Evolutionary conservation across 1,140 invertebrate genomes (phyloP), one percentile per base, ranked within the genome.

Genomic region (Onthophagus taurus): DNA sequence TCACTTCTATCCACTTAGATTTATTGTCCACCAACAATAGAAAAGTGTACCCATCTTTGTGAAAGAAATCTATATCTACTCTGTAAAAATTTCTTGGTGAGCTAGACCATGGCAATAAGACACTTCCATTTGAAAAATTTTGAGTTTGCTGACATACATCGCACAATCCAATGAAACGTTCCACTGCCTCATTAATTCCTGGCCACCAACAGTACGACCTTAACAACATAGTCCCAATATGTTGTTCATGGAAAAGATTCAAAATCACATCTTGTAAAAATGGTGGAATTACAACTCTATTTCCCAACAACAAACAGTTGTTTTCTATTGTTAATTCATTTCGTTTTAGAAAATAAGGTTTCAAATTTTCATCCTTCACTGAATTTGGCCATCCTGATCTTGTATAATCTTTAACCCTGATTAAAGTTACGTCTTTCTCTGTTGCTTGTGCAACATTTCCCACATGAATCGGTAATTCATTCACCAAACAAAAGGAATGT

Each of bases 201-300:
- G 54, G 48, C 50, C 54, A 58, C 44, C 52, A 54, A 21, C 42
- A 46, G 20, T 50, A 43, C 0, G 47, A 49, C 14, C 53, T 36
- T 8, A 45, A 42, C 7, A 52, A 31, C 44, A 49, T 48, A 48
- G 52, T 56, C 2, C 54, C 52, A 16, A 46, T 24, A 42, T 58
- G 50, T 39, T 51, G 37, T 33, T 48, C 42, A 38, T 58, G 56
- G 33, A 55, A 42, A 17, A 52, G 33, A 9, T 42, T 39, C 37
- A 56, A 35, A 13, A 54, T 42, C 36, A 44, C 20, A 4, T 33
- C 29, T 48, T 23, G 26, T 31, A 51, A 41, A 14, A 18, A 20
- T 9, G 44, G 14, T 26, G 48, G 53, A 18, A 53, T 53, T 33
- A 55, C 20, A 8, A 53, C 36, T 46, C 41, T 44, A 30, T 46